Evolutionary conservation across 2,113 vertebrate species (phyloP), one percentile per base, ranked within the genome.

Genomic region (Rhizomys pruinosus): DNA sequence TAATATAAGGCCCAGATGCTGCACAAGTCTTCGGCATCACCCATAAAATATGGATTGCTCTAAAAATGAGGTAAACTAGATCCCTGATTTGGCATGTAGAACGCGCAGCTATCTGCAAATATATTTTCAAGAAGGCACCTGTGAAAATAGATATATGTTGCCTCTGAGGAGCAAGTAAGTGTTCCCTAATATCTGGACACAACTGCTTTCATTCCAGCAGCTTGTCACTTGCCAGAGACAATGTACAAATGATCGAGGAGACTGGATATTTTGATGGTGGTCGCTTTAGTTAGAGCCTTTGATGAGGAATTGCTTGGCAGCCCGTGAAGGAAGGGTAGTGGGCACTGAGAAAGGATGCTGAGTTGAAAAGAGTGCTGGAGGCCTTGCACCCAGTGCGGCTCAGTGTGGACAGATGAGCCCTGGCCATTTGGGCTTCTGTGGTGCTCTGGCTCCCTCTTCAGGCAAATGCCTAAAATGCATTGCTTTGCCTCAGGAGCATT

Each of bases 381-480:
- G n/a, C n/a, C 61, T 34, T 20, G 5, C 25, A 4, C 17, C 2
- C 13, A 23, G 34, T 17, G 34, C 61, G 29, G 57, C 8, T 39
- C 19, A 0, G 25, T 9, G 22, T 20, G 0, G 37, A 9, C 19
- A 0, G 2, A 7, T 3, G 32, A 2, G 17, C 4, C 5, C 71
- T 23, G 71, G 19, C 20, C 37, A 20, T 71, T 10, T 47, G 27
- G 69, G 19, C 29, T 11, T 69, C 64, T 32, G 6, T 37, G 84
- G 87, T 80, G 66, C 86, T 96, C 59, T 95, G 76, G 84, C 76
- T 34, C 92, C 90, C 80, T 87, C 96, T 95, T 5, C 71, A 91
- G 96, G 87, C 16, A 29, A 13, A 0, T n/a, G 66, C 27, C 1
- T 59, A 74, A 79, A 95, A 19, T 81, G 66, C 66, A 84, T 9